A percentile compares a stretch with the other conserved stretches of the same genome.
phyloP scores from a whole-genome alignment of 2,797 vertebrate species.

The Monodelphis domestica region DNA sequence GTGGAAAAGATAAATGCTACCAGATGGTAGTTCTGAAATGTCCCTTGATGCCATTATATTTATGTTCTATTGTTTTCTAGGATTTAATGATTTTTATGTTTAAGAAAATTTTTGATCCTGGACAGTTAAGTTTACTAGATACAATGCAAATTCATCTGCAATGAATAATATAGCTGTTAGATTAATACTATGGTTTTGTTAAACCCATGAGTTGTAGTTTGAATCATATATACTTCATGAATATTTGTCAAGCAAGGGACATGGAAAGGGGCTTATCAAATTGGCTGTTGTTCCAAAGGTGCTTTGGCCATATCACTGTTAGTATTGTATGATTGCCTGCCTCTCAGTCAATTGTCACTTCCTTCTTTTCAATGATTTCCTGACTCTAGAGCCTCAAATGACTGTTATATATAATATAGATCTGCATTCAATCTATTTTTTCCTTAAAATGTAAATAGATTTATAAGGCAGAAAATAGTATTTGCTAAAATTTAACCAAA shows the following conservation, averaged over 20 bases:
- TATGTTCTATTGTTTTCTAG: background rate
- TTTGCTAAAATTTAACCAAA: background rate
- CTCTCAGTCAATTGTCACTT: background rate
- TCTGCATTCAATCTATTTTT: background rate
- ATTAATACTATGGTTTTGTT: background rate
- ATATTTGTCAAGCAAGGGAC: background rate
- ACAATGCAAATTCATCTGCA: background rate
- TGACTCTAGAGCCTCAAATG: background rate
- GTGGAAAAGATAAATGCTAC: conserved; percentile 6
- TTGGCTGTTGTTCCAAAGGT: background rate
- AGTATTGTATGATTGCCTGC: background rate
- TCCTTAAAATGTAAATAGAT: background rate
- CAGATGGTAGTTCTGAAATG: background rate
- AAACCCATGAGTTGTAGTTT: background rate
- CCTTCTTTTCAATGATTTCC: background rate
- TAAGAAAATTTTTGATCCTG: background rate
- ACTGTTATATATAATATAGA: conserved; percentile 12
- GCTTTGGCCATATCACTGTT: background rate
- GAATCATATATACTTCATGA: conserved; percentile 17
- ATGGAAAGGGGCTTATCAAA: background rate
- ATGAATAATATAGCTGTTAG: background rate
- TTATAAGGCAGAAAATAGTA: background rate
- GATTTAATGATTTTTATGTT: background rate
- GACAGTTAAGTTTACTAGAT: background rate
- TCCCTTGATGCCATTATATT: background rate